phyloP scores from a whole-genome alignment of 2,797 vertebrate species.

The Sylvia borin region DNA sequence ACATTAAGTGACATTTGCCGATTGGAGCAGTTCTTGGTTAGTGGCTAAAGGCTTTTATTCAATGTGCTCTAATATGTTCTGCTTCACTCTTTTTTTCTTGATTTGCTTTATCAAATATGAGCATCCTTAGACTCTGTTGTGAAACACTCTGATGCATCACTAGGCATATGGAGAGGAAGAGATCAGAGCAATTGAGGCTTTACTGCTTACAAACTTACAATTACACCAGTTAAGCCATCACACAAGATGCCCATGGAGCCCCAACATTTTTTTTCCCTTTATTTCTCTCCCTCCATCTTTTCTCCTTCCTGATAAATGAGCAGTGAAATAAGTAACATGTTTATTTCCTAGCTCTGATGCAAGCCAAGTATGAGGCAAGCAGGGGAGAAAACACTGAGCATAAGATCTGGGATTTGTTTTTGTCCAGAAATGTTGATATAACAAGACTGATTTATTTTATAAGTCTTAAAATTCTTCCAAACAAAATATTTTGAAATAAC shows the following conservation, averaged over 20 bases:
- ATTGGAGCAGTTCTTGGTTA: background rate
- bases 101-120: background rate
- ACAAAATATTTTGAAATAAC: background rate
- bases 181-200: background rate
- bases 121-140: background rate
- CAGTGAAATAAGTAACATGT: background rate
- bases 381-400: background rate
- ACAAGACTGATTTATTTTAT: background rate
- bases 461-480: background rate
- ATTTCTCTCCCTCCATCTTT: background rate
- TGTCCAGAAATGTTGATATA: slow-evolving; percentile 1
- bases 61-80: background rate
- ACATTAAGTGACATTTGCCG: background rate
- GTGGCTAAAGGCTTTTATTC: background rate
- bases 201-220: background rate
- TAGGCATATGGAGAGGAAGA: background rate
- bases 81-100: background rate
- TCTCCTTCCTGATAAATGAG: background rate
- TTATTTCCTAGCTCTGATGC: background rate
- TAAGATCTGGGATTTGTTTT: background rate
- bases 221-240: background rate
- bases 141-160: background rate
- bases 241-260: background rate
- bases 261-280: background rate
- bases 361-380: background rate